Base-by-base conservation (phyloP, 2,113 vertebrate genomes). In the Labeo rohita region DNA sequence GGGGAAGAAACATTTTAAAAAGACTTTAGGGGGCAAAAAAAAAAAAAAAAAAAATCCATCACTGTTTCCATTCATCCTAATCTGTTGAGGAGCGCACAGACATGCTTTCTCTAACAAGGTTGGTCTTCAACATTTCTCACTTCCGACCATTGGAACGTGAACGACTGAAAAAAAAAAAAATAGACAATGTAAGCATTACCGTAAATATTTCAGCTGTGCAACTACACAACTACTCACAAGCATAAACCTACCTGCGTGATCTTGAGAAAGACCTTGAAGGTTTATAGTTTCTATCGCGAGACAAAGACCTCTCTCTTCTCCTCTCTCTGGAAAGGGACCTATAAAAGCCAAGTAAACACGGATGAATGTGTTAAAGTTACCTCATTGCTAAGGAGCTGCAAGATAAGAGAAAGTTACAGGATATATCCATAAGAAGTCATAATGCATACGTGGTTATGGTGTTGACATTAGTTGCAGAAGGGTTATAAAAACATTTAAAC, bases 271-370 rank as follows among this genome's bases (percentile, higher is more conserved):
- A 99, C 86, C 96, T 96, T 73, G 97, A 98, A 75, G 96, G 96
- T 93, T 98, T 98, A 87, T 96, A 96, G 90, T 95, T 98, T 95
- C 97, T 97, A 90, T 99, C 97, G 91, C 96, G 93, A 89, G 98
- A 99, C 47, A 98, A 92, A 86, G 98, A 99, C 43, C 97, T 95
- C 90, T 98, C 97, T 95, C 96, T 97, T 89, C 97, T 96, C 91
- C 94, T 96, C 90, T 99, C 98, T 96, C 96, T 98, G 91, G 97
- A 99, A 90, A 96, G 92, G 93, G 98, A 99, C 95, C 98, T 99
- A 88, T 45, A 84, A 16, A 77, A 79, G 10, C n/a, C 10, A 75
- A 66, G 21, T 8, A 54, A 72, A 73, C 43, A 45, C 2, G 50
- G 2, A 21, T 70, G 0, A 70, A 52, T 68, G 2, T 8, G 11